Conservation (phyloP, 2,797 vertebrate genomes). For the Pelodytes ibericus region DNA sequence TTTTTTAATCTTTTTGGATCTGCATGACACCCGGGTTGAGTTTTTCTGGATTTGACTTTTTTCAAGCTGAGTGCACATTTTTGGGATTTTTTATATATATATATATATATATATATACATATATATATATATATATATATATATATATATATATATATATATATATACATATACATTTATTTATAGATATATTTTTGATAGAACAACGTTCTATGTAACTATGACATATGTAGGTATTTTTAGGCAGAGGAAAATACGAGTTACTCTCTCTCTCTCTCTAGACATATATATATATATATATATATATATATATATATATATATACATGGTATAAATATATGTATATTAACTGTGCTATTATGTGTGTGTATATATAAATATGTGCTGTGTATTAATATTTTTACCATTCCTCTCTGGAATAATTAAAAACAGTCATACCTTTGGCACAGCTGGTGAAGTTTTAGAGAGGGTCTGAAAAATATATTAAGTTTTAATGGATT, state of each 20-base stretch:
- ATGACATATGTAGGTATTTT: too few species aligned
- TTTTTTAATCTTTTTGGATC: constrained; percentile 1
- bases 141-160: not conserved
- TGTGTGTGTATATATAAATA: not conserved
- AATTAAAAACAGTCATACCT: constrained; percentile 43
- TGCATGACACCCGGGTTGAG: too few species aligned
- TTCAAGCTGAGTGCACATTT: too few species aligned
- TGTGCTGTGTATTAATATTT: not conserved
- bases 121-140: not conserved
- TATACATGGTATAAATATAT: not conserved
- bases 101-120: not conserved
- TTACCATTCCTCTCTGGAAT: not conserved
- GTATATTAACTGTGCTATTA: too few species aligned
- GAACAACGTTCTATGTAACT: too few species aligned
- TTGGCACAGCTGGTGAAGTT: constrained; percentile 22
- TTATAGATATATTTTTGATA: too few species aligned
- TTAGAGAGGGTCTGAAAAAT: constrained; percentile 49
- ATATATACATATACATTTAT: too few species aligned
- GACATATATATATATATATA: too few species aligned
- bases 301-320: too few species aligned
- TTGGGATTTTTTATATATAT: not conserved
- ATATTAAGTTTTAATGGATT: constrained; percentile 51
- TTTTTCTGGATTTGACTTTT: too few species aligned
- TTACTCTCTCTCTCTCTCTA: too few species aligned
- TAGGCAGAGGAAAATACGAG: too few species aligned